Conservation (phyloP, 2,797 vertebrate species). For the Natrix natrix region DNA sequence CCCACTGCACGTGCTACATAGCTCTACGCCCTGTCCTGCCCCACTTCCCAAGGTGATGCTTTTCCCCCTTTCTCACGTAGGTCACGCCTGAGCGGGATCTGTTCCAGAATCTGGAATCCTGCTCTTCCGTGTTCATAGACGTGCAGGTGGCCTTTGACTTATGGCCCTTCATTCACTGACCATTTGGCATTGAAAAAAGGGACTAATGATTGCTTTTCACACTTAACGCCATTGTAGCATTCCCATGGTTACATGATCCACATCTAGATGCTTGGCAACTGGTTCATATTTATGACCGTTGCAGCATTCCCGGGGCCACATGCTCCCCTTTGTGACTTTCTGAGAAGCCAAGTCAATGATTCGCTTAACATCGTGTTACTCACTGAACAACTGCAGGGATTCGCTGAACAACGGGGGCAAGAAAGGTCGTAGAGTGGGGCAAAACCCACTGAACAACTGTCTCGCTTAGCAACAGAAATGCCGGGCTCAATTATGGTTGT, state of each 20-base stretch:
- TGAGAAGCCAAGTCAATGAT: background rate
- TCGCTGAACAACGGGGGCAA: background rate
- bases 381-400: background rate
- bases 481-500: too few relatives aligned
- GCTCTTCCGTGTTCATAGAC: background rate
- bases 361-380: background rate
- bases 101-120: background rate
- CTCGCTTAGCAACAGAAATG: too few relatives aligned
- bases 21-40: background rate
- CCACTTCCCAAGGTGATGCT: background rate
- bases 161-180: background rate
- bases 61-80: conserved; percentile 15
- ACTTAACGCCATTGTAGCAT: background rate
- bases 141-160: background rate
- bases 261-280: background rate
- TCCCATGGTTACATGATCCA: background rate
- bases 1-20: background rate
- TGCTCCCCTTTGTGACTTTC: background rate
- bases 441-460: too few relatives aligned
- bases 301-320: rapidly evolving
- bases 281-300: background rate
- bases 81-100: background rate
- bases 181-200: background rate
- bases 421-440: too few relatives aligned
- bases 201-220: background rate